Evolutionary conservation across 2,797 vertebrate species (phyloP).

Genomic region (Schizopygopsis pylzovi): DNA sequence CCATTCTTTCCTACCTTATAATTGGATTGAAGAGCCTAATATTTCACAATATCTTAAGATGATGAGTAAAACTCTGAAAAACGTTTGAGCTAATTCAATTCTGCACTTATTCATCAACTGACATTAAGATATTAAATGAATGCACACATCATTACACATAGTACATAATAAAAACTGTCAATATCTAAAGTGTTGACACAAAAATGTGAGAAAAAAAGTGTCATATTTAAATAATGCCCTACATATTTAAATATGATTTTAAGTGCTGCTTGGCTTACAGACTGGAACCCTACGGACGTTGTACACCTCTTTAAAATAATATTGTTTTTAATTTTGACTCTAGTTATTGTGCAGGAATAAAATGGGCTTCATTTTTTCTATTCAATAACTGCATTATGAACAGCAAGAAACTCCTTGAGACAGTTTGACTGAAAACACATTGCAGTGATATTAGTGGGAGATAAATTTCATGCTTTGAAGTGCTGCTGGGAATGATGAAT

Average conservation of each 20-base stretch:
- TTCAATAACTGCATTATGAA: constrained; percentile 20
- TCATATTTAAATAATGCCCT: not conserved
- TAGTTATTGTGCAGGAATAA: constrained; percentile 14
- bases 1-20: not conserved
- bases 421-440: constrained; percentile 31
- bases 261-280: not conserved
- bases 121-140: not conserved
- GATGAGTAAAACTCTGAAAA: not conserved
- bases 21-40: not conserved
- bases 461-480: constrained; percentile 39
- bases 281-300: not conserved
- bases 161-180: no score
- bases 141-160: not conserved
- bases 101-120: not conserved
- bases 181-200: not conserved
- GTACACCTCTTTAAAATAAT: not conserved
- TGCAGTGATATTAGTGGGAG: constrained; percentile 8
- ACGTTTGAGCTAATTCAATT: not conserved
- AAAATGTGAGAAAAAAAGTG: not conserved
- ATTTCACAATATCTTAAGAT: not conserved
- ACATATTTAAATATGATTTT: not conserved
- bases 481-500: constrained; percentile 30
- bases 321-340: not conserved
- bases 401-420: not conserved
- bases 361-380: not conserved